These are phyloP conservation scores for Hystrix brachyura DNA, from an alignment of 2,113 vertebrate species.

Conservation along the genomic window DNA sequence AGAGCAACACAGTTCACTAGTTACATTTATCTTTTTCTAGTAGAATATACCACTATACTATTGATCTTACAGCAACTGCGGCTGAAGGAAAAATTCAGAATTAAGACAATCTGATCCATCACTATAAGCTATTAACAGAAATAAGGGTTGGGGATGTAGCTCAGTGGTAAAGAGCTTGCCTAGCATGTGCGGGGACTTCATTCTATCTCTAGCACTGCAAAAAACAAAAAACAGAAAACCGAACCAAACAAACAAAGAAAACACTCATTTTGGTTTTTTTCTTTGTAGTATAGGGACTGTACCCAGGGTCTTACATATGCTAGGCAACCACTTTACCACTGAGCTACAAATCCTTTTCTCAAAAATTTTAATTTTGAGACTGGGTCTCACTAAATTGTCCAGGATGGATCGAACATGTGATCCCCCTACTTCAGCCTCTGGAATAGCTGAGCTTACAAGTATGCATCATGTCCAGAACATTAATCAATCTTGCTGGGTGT, in stretches of 20 bases:
- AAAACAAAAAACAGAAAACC: too few species aligned
- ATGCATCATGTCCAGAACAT: not conserved
- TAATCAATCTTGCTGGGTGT: not conserved
- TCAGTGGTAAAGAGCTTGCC: not conserved
- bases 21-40: not conserved
- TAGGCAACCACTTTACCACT: not conserved
- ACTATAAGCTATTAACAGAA: not conserved
- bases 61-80: not conserved
- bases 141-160: not conserved
- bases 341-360: not conserved
- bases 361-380: not conserved
- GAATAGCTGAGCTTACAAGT: not conserved
- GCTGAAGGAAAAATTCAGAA: not conserved
- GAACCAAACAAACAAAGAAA: too few species aligned
- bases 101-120: not conserved
- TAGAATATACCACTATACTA: not conserved
- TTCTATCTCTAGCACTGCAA: not conserved
- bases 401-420: not conserved
- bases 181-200: too few species aligned
- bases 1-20: conserved; percentile 50
- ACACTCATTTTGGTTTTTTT: too few species aligned
- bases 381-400: not conserved
- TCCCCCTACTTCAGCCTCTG: not conserved
- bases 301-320: not conserved
- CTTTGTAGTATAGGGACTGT: too few species aligned